Percentiles rank a stretch among this genome's conserved stretches.
Conservation (phyloP, 1,140 invertebrate genomes). For the Spodoptera frugiperda region DNA sequence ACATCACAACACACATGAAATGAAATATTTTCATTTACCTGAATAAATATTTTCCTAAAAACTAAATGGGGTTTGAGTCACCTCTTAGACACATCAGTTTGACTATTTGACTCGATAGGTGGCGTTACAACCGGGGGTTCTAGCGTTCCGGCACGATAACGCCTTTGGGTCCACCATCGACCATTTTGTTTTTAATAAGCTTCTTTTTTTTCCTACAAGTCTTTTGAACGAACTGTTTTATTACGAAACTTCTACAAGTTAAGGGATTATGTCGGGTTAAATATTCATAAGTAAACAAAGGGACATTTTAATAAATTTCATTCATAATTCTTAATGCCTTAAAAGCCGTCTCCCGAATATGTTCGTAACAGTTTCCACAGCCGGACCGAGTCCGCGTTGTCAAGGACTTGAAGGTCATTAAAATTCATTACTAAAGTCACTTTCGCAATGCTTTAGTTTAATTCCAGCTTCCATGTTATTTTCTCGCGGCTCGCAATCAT, state of each 20-base stretch:
- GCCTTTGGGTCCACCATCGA: too few species aligned
- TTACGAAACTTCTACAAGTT: neutral
- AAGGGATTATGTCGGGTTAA: neutral
- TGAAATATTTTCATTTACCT: too few species aligned
- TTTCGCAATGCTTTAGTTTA: constrained; percentile 16
- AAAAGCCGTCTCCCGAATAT: neutral
- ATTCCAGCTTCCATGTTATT: constrained; percentile 16
- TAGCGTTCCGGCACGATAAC: too few species aligned
- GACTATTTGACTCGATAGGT: neutral
- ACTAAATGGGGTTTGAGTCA: too few species aligned
- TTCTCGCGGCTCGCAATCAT: neutral
- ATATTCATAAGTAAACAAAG: constrained; percentile 11
- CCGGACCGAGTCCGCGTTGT: neutral
- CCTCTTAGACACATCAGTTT: too few species aligned
- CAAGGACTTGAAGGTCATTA: constrained; percentile 20
- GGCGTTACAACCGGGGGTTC: too few species aligned
- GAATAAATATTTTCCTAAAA: too few species aligned
- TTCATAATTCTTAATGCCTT: constrained; percentile 8
- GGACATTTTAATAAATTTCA: constrained; percentile 1
- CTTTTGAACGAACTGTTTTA: neutral
- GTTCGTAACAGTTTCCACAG: constrained; percentile 8
- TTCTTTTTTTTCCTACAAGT: neutral
- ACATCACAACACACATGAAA: too few species aligned
- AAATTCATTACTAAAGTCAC: constrained; percentile 37
- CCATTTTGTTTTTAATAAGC: too few species aligned